These are phyloP conservation scores for Betta splendens DNA, from an alignment of 2,797 vertebrate genomes.

Conservation along the genomic window DNA sequence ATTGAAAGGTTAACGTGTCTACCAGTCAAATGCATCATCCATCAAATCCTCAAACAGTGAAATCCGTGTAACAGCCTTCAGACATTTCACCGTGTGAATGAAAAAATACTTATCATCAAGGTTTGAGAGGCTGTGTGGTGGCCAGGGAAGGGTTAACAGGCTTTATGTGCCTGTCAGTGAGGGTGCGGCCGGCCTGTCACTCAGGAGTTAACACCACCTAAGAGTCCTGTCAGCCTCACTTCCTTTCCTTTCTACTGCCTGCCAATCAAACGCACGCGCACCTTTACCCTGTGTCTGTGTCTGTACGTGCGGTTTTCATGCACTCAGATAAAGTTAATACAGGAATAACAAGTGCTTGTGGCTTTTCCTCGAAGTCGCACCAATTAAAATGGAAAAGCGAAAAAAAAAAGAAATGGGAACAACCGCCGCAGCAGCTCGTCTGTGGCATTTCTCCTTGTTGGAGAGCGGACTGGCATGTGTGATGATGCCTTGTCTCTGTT, in stretches of 20 bases:
- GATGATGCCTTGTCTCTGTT: conserved; percentile 64
- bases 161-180: conserved; percentile 29
- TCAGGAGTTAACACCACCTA: conserved; percentile 74
- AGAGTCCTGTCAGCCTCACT: conserved; percentile 74
- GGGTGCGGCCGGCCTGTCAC: conserved; percentile 61
- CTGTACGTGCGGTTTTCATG: conserved; percentile 4
- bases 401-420: too few species aligned
- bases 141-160: conserved; percentile 54
- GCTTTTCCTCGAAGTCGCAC: not conserved
- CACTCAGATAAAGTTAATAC: conserved; percentile 11
- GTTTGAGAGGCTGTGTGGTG: not conserved
- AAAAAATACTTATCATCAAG: not conserved
- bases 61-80: not conserved
- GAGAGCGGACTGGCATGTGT: conserved; percentile 46
- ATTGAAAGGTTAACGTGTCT: conserved; percentile 33
- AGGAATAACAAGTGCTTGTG: not conserved
- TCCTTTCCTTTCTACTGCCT: conserved; percentile 72
- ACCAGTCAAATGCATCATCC: conserved; percentile 6
- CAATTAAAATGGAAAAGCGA: conserved; percentile 24
- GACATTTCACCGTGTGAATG: not conserved
- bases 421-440: conserved; percentile 16
- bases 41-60: not conserved
- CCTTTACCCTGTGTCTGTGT: not conserved
- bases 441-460: conserved; percentile 36
- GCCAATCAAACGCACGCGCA: conserved; percentile 67